A percentile compares a stretch with the other conserved stretches of the same genome.
phyloP scores from a whole-genome alignment of 2,113 vertebrate species.

The Gnathonemus echidnorhynchus region DNA sequence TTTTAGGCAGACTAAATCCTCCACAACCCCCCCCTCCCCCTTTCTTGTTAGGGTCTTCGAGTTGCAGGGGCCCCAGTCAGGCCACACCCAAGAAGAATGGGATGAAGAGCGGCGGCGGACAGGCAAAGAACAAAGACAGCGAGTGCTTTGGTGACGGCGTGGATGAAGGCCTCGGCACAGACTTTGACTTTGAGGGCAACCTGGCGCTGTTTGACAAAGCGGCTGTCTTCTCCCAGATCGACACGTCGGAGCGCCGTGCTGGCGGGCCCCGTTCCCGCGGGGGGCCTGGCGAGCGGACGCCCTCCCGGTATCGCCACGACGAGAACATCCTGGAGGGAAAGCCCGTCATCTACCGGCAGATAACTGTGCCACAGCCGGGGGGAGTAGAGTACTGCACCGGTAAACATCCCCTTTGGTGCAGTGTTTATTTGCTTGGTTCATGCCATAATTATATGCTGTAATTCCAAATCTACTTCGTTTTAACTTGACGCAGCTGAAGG shows the following conservation, averaged over 20 bases:
- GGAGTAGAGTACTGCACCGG: slow-evolving; percentile 73
- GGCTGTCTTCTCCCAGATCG: slow-evolving; percentile 92
- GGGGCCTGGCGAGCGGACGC: slow-evolving; percentile 56
- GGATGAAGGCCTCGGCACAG: slow-evolving; percentile 82
- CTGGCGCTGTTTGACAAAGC: slow-evolving; percentile 94
- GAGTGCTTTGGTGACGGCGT: slow-evolving; percentile 78
- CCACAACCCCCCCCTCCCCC: background rate
- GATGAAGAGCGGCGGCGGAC: slow-evolving; percentile 68
- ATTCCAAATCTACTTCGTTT: background rate
- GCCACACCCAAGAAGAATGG: slow-evolving; percentile 90
- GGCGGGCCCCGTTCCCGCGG: slow-evolving; percentile 65
- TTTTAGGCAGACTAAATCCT: slow-evolving; percentile 30
- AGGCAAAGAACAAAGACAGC: slow-evolving; percentile 68
- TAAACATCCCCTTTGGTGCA: slow-evolving; percentile 34
- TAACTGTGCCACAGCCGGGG: slow-evolving; percentile 62
- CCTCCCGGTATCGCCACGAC: slow-evolving; percentile 67
- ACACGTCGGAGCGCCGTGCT: slow-evolving; percentile 71
- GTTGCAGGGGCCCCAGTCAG: slow-evolving; percentile 81
- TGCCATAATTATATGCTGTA: background rate
- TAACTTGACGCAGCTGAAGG: background rate
- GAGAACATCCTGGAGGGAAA: slow-evolving; percentile 75
- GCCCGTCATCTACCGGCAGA: slow-evolving; percentile 70
- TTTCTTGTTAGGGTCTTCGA: slow-evolving; percentile 77
- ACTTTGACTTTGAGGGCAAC: slow-evolving; percentile 97
- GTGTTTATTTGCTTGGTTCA: background rate